Evolutionary conservation across 2,113 vertebrate genomes (phyloP).

Genomic region (Elephantulus edwardii): DNA sequence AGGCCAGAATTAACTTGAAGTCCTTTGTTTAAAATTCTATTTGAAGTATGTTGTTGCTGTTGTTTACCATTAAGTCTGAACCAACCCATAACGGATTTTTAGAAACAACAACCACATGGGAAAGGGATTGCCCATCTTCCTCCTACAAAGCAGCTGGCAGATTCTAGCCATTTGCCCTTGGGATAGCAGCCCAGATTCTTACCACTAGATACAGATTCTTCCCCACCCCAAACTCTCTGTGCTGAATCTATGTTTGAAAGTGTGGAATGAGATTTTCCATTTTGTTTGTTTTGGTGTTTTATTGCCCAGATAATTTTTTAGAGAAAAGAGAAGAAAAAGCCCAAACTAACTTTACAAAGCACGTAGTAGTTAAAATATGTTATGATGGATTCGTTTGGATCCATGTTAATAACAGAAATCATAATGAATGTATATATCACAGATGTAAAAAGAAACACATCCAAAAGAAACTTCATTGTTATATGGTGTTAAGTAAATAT

Average conservation of each 20-base stretch:
- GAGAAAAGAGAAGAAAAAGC: background rate
- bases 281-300: background rate
- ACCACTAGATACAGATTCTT: no score
- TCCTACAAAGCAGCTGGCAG: no score
- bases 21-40: background rate
- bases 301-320: background rate
- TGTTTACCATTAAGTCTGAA: no score
- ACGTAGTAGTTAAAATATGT: conserved; percentile 25
- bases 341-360: background rate
- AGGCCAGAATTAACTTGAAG: conserved; percentile 14
- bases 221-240: background rate
- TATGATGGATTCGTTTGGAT: conserved; percentile 51
- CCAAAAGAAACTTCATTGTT: conserved; percentile 51
- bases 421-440: conserved; percentile 8
- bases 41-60: no score
- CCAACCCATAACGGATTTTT: no score
- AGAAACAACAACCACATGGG: no score
- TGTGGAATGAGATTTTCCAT: background rate
- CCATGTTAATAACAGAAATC: conserved; percentile 29
- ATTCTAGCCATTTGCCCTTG: no score
- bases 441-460: conserved; percentile 38
- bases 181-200: no score
- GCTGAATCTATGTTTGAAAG: conserved; percentile 30
- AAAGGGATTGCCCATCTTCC: no score
- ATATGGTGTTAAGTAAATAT: conserved; percentile 62